A percentile compares a stretch with the other conserved stretches of the same genome.
Conservation (phyloP, 2,888 invertebrate genomes). For the Netelia melanura region DNA sequence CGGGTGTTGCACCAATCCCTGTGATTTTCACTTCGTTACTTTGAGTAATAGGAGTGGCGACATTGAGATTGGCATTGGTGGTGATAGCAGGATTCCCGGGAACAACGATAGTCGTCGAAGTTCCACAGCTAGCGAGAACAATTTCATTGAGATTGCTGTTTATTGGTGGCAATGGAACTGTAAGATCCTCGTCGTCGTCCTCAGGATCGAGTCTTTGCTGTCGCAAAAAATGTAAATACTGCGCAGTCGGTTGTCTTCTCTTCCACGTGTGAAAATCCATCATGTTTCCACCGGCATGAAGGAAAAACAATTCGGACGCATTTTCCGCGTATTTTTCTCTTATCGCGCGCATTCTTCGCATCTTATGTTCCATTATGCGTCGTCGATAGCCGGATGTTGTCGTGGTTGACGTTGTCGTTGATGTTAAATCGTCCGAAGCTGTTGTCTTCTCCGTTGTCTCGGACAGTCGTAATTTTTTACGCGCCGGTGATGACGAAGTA, state of each 20-base stretch:
- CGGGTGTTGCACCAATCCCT: conserved; percentile 87
- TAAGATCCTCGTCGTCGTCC: conserved; percentile 85
- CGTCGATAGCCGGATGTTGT: conserved; percentile 84
- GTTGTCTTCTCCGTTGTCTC: conserved; percentile 82
- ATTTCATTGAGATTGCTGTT: conserved; percentile 45
- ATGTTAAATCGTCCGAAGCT: conserved; percentile 44
- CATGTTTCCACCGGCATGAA: conserved; percentile 94
- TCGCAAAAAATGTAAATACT: conserved; percentile 91
- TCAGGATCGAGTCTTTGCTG: conserved; percentile 90
- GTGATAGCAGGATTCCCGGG: conserved; percentile 35
- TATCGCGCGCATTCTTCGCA: conserved; percentile 89
- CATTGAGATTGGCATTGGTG: conserved; percentile 4
- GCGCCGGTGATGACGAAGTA: conserved; percentile 83
- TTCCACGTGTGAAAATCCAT: conserved; percentile 95
- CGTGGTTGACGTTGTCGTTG: conserved; percentile 46
- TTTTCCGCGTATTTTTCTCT: conserved; percentile 92
- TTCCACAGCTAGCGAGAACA: conserved; percentile 70
- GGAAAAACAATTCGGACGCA: conserved; percentile 94
- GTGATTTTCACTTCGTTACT: conserved; percentile 88
- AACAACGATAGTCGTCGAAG: conserved; percentile 50
- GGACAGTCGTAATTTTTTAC: conserved; percentile 85
- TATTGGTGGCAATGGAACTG: conserved; percentile 75
- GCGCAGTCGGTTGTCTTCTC: conserved; percentile 91
- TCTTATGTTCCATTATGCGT: conserved; percentile 90
- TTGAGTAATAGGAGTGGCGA: conserved; percentile 75